Evolutionary conservation across 1,140 invertebrate species (phyloP).

Genomic region (Orius insidiosus): DNA sequence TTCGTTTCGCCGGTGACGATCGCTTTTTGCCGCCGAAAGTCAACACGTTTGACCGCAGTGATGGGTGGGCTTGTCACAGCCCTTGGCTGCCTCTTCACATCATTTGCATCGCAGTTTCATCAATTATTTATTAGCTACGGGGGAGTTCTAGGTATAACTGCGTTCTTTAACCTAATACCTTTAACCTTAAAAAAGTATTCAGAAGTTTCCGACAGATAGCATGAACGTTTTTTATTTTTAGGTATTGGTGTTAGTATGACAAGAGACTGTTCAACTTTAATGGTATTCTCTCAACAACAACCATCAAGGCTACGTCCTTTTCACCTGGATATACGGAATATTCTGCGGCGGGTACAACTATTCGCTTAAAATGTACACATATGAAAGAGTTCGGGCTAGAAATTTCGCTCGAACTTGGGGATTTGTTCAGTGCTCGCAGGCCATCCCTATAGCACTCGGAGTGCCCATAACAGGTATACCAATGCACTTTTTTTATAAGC

Average conservation of each 20-base stretch:
- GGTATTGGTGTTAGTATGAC: constrained; percentile 71
- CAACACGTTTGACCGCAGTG: constrained; percentile 70
- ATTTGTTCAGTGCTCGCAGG: constrained; percentile 75
- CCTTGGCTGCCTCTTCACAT: constrained; percentile 71
- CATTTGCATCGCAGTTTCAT: constrained; percentile 74
- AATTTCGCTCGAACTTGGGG: constrained; percentile 80
- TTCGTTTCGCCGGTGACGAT: constrained; percentile 69
- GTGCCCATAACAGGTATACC: constrained; percentile 63
- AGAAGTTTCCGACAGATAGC: too few relatives aligned
- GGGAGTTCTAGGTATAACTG: constrained; percentile 33
- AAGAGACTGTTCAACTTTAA: constrained; percentile 66
- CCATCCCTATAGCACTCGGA: constrained; percentile 67
- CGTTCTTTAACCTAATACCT: too few relatives aligned
- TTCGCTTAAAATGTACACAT: constrained; percentile 74
- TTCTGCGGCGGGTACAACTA: constrained; percentile 73
- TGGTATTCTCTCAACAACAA: constrained; percentile 66
- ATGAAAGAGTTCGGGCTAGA: constrained; percentile 63
- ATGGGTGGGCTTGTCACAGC: constrained; percentile 71
- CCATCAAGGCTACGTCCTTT: constrained; percentile 58
- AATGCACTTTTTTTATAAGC: not conserved
- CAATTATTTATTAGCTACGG: constrained; percentile 79
- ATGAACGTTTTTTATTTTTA: constrained; percentile 24
- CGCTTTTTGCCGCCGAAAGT: constrained; percentile 67
- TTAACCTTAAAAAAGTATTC: too few relatives aligned
- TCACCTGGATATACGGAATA: constrained; percentile 67